phyloP scores from a whole-genome alignment of 2,888 invertebrate species.

The Hemaris fuciformis region DNA sequence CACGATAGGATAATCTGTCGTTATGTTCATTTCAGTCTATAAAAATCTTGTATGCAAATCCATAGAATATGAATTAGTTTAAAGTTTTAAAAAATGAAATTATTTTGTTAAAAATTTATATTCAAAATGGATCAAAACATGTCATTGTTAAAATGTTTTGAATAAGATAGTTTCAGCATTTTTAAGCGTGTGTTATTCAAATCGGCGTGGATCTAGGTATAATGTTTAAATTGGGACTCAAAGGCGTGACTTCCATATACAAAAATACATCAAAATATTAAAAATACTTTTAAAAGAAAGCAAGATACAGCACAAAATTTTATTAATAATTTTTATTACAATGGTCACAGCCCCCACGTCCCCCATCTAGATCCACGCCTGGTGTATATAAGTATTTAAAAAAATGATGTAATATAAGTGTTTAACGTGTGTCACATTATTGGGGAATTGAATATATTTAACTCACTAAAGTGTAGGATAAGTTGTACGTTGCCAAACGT shows the following conservation, averaged over 20 bases:
- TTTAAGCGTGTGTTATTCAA: neutral
- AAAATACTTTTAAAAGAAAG: too few species aligned
- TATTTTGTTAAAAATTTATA: conserved; percentile 7
- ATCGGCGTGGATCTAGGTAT: neutral
- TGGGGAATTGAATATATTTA: neutral
- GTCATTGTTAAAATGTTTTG: neutral
- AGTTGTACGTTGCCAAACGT: conserved; percentile 2
- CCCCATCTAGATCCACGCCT: neutral
- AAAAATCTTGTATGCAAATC: neutral
- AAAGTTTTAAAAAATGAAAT: neutral
- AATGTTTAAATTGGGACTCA: too few species aligned
- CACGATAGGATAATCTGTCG: too few species aligned
- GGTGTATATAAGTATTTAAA: neutral
- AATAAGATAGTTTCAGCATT: neutral
- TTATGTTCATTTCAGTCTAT: too few species aligned
- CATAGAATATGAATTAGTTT: neutral
- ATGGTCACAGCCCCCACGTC: neutral
- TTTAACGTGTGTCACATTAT: conserved; percentile 4
- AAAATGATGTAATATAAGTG: neutral
- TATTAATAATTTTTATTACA: neutral
- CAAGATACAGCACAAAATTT: too few species aligned
- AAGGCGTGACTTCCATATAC: too few species aligned
- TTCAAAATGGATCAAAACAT: neutral
- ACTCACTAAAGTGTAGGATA: neutral
- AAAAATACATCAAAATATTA: too few species aligned